Base-by-base conservation (phyloP, 2,888 invertebrate species). In the Hydraecia micacea region DNA sequence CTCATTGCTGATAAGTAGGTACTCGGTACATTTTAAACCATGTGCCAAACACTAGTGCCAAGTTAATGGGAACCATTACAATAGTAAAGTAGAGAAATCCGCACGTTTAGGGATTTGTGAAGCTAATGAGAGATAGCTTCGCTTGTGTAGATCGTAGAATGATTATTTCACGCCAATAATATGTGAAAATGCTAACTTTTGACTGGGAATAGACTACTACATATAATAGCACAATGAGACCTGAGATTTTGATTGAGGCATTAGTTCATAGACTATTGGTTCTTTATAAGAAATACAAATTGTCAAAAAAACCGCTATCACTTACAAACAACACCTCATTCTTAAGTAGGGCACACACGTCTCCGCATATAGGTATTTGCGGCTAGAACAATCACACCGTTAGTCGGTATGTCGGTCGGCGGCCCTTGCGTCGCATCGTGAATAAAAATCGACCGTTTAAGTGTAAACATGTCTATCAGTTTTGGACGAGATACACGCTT, bases 301-400 rank as follows among this genome's bases (percentile, higher is more conserved):
- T 15, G 0, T 13, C 0, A 2, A 55, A 42, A 32, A 78, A 79
- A 77, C 68, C 89, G 88, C 88, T 78, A 7, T 32, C 49, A 52
- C 85, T 81, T 83, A 32, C 42, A 70, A 13, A 78, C 76, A 67
- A 73, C 25, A 62, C 73, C 81, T n/a, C 73, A 39, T 25, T 74
- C 13, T 70, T 63, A 94, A 93, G 92, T 94, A 88, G 95, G 92
- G 79, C 94, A 90, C 91, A 89, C 91, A 91, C 91, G 92, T 92
- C 93, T 93, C 91, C 91, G 86, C 87, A 90, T 94, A 95, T 95
- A 94, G 95, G 94, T 94, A 95, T 95, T 96, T 95, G 93, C 93
- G 92, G 92, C 92, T 93, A 93, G 93, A 95, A 96, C 95, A 95
- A 96, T 95, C 91, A 92, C 89, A 93, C 95, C 95, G 95, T 95